Percentiles rank a stretch among this genome's conserved stretches.
Evolutionary conservation across 2,888 invertebrate genomes (phyloP).

Genomic region (Clusia tigrina): DNA sequence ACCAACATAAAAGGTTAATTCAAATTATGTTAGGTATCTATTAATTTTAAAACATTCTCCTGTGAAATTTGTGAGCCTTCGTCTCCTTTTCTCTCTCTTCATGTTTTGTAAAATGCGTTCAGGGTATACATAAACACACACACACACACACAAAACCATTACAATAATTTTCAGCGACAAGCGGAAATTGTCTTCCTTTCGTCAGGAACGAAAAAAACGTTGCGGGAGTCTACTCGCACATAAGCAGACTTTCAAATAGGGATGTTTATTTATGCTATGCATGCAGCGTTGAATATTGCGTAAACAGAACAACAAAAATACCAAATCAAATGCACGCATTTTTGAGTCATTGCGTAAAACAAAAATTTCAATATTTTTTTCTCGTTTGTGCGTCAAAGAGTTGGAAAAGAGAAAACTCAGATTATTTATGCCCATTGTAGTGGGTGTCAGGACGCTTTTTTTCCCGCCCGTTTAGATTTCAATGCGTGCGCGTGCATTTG

Average conservation of each 20-base stretch:
- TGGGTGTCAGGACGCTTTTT: conserved; percentile 27
- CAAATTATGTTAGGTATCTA: too few relatives aligned
- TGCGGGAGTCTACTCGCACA: too few relatives aligned
- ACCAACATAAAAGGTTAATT: too few relatives aligned
- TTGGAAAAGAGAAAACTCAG: neutral
- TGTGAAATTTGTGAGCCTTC: too few relatives aligned
- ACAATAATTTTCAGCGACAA: neutral
- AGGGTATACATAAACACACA: too few relatives aligned
- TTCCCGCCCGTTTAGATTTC: conserved; percentile 53
- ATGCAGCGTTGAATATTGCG: too few relatives aligned
- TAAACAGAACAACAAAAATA: neutral
- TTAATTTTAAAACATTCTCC: too few relatives aligned
- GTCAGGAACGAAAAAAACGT: neutral
- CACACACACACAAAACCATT: neutral
- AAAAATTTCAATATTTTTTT: conserved; percentile 30
- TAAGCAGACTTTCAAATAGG: too few relatives aligned
- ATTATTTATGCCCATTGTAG: neutral
- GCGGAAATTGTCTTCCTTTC: neutral
- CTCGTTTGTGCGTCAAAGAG: conserved; percentile 16
- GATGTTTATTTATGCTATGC: too few relatives aligned
- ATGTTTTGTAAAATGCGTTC: too few relatives aligned
- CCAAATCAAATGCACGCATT: conserved; percentile 31
- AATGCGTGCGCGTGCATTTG: conserved; percentile 34
- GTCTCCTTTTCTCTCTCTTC: too few relatives aligned
- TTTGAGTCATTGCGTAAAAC: conserved; percentile 50